Evolutionary conservation across 2,797 vertebrate genomes (phyloP).

Genomic region (Heteromormyrus szaboi): DNA sequence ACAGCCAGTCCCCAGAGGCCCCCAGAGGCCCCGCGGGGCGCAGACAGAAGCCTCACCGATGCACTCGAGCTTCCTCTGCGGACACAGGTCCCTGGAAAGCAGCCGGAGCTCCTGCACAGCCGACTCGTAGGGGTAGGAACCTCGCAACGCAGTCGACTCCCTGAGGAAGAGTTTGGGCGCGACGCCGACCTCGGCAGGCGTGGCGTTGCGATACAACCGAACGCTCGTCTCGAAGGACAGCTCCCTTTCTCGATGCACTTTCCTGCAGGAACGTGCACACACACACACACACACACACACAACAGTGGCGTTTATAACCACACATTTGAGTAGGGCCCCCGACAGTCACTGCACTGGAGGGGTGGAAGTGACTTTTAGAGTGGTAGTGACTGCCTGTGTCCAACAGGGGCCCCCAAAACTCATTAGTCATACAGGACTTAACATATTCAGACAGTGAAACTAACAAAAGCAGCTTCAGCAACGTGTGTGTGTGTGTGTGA

Average conservation of each 20-base stretch:
- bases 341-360: not conserved
- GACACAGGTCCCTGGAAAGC: slow-evolving; percentile 71
- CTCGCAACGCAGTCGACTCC: slow-evolving; percentile 28
- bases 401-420: not conserved
- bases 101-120: slow-evolving; percentile 77
- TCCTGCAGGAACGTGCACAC: slow-evolving; percentile 49
- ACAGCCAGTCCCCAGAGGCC: not conserved
- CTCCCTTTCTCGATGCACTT: slow-evolving; percentile 66
- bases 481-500: not conserved
- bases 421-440: not conserved
- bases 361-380: not conserved
- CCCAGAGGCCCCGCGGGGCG: not conserved
- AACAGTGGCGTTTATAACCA: not conserved
- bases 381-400: not conserved
- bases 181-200: slow-evolving; percentile 72
- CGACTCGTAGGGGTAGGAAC: slow-evolving; percentile 65
- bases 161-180: slow-evolving; percentile 67
- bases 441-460: not conserved
- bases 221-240: slow-evolving; percentile 66
- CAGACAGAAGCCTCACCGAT: slow-evolving; percentile 63
- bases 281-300: not conserved
- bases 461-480: not conserved
- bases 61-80: slow-evolving; percentile 86
- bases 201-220: slow-evolving; percentile 55
- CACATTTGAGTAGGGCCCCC: not conserved